Conservation (phyloP, 2,888 invertebrate species). For the Scaeva pyrastri region DNA sequence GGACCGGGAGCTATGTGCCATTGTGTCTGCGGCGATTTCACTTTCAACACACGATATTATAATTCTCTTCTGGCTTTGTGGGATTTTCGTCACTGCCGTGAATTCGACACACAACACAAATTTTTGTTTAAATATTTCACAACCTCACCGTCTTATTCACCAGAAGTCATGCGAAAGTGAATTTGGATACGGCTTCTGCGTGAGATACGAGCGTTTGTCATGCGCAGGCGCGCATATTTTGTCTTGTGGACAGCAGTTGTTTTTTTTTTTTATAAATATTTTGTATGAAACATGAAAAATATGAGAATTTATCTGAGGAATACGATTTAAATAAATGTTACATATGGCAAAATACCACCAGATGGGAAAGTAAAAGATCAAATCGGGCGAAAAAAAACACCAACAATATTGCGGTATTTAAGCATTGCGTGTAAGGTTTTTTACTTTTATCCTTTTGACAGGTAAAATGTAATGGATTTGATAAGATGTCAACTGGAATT, state of each 20-base stretch:
- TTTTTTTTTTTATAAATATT: constrained; percentile 22
- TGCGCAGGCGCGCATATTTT: constrained; percentile 29
- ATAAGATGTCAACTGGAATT: constrained; percentile 58
- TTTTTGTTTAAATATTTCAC: constrained; percentile 53
- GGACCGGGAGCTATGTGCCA: constrained; percentile 6
- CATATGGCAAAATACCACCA: constrained; percentile 35
- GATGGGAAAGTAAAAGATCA: constrained; percentile 66
- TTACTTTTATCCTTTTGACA: constrained; percentile 1
- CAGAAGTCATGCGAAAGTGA: constrained; percentile 47
- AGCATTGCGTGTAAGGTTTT: constrained; percentile 48
- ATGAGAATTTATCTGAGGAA: constrained; percentile 62
- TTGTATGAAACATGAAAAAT: constrained; percentile 38
- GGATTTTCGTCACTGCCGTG: constrained; percentile 4
- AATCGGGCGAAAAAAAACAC: constrained; percentile 35
- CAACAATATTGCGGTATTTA: constrained; percentile 39
- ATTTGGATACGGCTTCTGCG: constrained; percentile 56
- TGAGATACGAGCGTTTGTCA: constrained; percentile 71
- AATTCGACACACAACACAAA: neutral
- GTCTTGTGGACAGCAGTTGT: constrained; percentile 42
- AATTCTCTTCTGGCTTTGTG: constrained; percentile 29
- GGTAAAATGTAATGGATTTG: constrained; percentile 32
- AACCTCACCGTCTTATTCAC: too few relatives aligned
- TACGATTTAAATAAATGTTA: constrained; percentile 52
- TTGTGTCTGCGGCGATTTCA: constrained; percentile 59
- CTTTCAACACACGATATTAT: constrained; percentile 57